Evolutionary conservation across 64 coral and sea anemone genomes (phyloP), one percentile per base, ranked within the genome.

Genomic region (Actinia equina): DNA sequence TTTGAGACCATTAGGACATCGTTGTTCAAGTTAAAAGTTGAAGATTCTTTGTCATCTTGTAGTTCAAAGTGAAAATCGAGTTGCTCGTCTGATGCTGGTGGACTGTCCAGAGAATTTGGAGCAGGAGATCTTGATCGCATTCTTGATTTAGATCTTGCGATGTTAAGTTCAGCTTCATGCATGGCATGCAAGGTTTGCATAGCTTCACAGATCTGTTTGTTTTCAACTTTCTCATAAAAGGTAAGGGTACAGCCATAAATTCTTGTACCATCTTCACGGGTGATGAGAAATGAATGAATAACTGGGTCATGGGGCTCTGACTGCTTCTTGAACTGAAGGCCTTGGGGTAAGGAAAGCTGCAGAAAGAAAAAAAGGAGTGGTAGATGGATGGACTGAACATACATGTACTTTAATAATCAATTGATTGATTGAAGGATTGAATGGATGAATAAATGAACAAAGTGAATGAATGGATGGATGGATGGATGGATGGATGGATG

Each of bases 231-330:
- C 83, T 98, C 96, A 86, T 95, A 98, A 81, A 99, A 93, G 15
- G 88, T 95, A 11, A 99, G 88, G 2, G 97, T 91, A 61, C 88
- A 92, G 17, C 97, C 97, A 79, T 99, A 94, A 74, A 99, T 82
- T 53, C 97, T 92, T n/a, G 97, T 91, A 23, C 97, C 97, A 91
- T 99, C 97, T 55, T 99, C 97, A 22, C 97, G 85, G 16, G 97
- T 99, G 53, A 99, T 99, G 15, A 99, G 85, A n/a, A 99, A 99
- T 58, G 97, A 95, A 60, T 99, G 97, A 83, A 99, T 91, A 19
- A 14, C 67, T 16, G 90, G 91, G 14, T 89, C 80, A 84, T 95
- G 97, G 9, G 77, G 57, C 59, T 99, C 97, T 11, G 93, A 86
- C 56, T 91, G 55, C 82, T 89, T 98, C 82, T 86, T 94, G 63